These are phyloP conservation scores for Rallus crepitans DNA, from an alignment of 2,797 vertebrate genomes.

Conservation along the genomic window DNA sequence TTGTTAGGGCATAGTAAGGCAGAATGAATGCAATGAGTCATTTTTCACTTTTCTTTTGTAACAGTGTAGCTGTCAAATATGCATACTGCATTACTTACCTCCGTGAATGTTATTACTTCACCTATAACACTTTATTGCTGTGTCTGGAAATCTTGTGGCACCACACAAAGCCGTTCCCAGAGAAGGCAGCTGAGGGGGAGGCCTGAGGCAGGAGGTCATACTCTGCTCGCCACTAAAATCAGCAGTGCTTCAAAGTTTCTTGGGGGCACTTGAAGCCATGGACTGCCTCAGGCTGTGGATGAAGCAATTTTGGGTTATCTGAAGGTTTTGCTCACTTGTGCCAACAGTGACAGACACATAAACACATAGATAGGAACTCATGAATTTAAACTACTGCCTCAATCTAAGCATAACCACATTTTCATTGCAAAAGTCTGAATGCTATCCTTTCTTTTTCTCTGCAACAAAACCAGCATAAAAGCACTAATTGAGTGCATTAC, in stretches of 20 bases:
- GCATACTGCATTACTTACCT: background rate
- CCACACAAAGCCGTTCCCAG: rapidly evolving
- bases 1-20: background rate
- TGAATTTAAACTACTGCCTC: background rate
- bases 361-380: background rate
- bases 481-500: background rate
- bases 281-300: background rate
- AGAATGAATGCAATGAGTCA: background rate
- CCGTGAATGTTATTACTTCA: background rate
- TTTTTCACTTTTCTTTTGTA: background rate
- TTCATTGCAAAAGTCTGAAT: background rate
- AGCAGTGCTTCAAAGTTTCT: background rate
- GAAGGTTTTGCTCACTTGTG: background rate
- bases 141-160: background rate
- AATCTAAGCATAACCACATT: background rate
- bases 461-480: background rate
- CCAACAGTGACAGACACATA: background rate
- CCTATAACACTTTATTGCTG: background rate
- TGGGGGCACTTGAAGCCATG: background rate
- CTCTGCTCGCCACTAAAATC: background rate
- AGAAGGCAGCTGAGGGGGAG: background rate
- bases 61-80: background rate
- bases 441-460: background rate
- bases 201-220: background rate
- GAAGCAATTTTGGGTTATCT: background rate